These are phyloP conservation scores for Heteronetta atricapilla DNA, from an alignment of 2,113 vertebrate species.

Conservation along the genomic window DNA sequence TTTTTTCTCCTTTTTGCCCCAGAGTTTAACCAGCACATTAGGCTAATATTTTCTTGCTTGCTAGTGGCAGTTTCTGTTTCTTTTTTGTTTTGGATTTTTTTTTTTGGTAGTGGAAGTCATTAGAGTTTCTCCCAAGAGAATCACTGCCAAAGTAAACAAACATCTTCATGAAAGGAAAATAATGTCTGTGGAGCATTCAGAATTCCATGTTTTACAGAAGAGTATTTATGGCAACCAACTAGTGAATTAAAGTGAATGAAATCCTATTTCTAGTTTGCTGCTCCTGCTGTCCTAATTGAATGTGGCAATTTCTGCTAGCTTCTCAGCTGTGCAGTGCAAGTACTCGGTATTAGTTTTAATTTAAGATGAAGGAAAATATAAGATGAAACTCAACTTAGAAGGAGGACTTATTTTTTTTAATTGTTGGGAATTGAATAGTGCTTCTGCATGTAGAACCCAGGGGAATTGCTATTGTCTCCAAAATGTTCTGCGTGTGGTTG, in stretches of 20 bases:
- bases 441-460: neutral
- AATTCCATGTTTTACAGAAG: conserved; percentile 27
- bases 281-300: conserved; percentile 33
- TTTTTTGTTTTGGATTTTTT: conserved; percentile 40
- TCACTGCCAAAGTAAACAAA: conserved; percentile 67
- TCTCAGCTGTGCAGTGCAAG: conserved; percentile 12
- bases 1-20: conserved; percentile 14
- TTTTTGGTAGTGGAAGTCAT: conserved; percentile 58
- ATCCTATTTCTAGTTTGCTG: conserved; percentile 25
- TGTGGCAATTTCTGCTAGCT: conserved; percentile 27
- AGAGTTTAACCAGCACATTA: conserved; percentile 45
- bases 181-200: conserved; percentile 54
- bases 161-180: conserved; percentile 62
- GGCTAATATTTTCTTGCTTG: conserved; percentile 56
- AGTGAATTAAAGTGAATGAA: conserved; percentile 52
- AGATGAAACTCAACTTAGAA: conserved; percentile 15
- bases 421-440: conserved; percentile 24
- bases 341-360: conserved; percentile 26
- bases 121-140: conserved; percentile 62
- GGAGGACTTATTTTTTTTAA: neutral
- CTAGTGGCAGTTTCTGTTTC: conserved; percentile 53
- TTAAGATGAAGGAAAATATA: conserved; percentile 35
- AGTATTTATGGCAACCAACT: conserved; percentile 52
- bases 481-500: conserved; percentile 60
- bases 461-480: conserved; percentile 38